Base-by-base conservation (phyloP, 2,797 vertebrate genomes). In the Sternotherus odoratus region DNA sequence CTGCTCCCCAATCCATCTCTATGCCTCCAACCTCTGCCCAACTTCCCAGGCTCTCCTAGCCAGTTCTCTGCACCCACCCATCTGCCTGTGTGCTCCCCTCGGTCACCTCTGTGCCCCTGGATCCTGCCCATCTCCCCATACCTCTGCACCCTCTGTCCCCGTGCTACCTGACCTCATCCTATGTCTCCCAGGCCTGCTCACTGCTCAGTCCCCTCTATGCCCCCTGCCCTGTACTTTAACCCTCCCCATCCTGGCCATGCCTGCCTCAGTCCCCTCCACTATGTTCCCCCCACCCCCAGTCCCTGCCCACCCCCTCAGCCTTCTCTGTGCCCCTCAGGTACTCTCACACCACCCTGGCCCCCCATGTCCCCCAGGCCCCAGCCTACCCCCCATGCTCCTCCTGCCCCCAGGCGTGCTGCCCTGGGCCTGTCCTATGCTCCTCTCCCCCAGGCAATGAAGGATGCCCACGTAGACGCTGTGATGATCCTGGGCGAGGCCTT, bases 401-500 rank as follows among this genome's bases (percentile, higher is more conserved):
- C 51, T 53, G 51, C 51, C 28, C 12, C 56, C 30, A 33, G 53
- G 53, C 13, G 1, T 57, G 28, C 56, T 57, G 13, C 16, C 66
- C 17, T 39, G 19, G 36, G 19, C 36, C 36, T 69, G 36, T 39
- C 21, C 43, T 26, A 30, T 30, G n/a, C 66, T 39, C 36, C 77
- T n/a, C 4, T 21, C 48, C 75, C 10, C 48, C 95, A 99, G 99
- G 98, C 98, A 7, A 98, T 98, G 17, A 88, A 98, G 4, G 98
- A 99, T 0, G 98, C 99, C 87, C 99, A 99, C 3, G 98, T 99
- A 36, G 99, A 99, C 79, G 98, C 99, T 0, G 98, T 99, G 94
- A 99, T 99, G 99, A 99, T 99, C 94, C 98, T 99, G 6, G 99
- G 99, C 0, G 99, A 99, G 94, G 99, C 99, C 26, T 99, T 99